phyloP scores from a whole-genome alignment of 2,797 vertebrate species.

The Notoglanidium macrostoma region DNA sequence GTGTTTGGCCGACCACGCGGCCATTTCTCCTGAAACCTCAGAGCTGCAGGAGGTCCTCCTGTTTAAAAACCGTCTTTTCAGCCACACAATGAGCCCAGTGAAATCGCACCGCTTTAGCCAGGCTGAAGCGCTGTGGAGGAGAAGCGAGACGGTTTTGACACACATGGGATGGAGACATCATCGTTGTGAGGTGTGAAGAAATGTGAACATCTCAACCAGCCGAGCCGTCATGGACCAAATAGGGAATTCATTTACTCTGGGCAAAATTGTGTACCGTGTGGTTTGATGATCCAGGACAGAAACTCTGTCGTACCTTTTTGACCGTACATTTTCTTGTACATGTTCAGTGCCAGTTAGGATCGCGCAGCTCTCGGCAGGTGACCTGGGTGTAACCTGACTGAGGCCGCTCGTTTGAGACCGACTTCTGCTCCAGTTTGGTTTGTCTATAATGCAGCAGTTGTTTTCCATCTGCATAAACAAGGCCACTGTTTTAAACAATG shows the following conservation, averaged over 20 bases:
- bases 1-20: not conserved
- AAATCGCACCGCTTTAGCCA: not conserved
- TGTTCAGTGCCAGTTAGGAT: not conserved
- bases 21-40: not conserved
- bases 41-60: not conserved
- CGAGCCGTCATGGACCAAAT: not conserved
- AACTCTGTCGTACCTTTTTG: not conserved
- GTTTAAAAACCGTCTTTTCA: not conserved
- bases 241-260: not conserved
- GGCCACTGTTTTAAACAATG: conserved; percentile 43
- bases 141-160: not conserved
- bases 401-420: not conserved
- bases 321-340: too few relatives aligned
- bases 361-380: not conserved
- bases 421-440: not conserved
- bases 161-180: too few relatives aligned
- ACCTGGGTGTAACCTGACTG: not conserved
- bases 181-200: too few relatives aligned
- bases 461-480: conserved; percentile 43
- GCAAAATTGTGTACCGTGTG: not conserved
- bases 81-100: not conserved
- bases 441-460: conserved; percentile 40
- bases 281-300: conserved; percentile 5
- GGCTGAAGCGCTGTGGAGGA: not conserved
- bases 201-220: not conserved